Conservation (phyloP, 2,113 vertebrate species). For the Bufo gargarizans region DNA sequence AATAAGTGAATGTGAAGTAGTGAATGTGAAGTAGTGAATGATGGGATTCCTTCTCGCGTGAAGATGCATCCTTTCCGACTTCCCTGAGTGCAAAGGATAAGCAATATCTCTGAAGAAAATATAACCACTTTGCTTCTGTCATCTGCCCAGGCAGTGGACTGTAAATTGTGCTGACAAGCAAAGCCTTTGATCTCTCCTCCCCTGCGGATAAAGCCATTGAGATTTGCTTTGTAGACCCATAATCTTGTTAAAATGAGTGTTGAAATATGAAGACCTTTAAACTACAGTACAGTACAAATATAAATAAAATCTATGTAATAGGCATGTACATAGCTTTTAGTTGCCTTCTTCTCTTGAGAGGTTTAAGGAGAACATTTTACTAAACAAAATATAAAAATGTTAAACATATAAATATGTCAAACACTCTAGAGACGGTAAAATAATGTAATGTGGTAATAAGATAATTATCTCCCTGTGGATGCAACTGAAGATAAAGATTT, state of each 20-base stretch:
- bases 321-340: neutral
- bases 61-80: constrained; percentile 6
- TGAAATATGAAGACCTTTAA: constrained; percentile 15
- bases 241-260: constrained; percentile 48
- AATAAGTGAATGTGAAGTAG: neutral
- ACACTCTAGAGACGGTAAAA: constrained; percentile 10
- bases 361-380: neutral
- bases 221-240: constrained; percentile 42
- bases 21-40: neutral
- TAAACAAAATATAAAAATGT: constrained; percentile 4
- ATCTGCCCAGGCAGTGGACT: constrained; percentile 41
- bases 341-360: neutral
- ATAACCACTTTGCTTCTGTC: constrained; percentile 32
- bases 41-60: constrained; percentile 11
- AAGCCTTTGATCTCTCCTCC: constrained; percentile 55
- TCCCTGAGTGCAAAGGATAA: constrained; percentile 11
- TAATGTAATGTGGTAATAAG: constrained; percentile 34
- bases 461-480: constrained; percentile 4
- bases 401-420: neutral
- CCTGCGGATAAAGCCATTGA: constrained; percentile 47
- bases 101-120: constrained; percentile 46
- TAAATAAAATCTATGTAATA: neutral
- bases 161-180: constrained; percentile 52
- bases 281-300: constrained; percentile 1
- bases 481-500: neutral